phyloP scores from a whole-genome alignment of 2,888 invertebrate genomes.

The Galeruca laticollis region DNA sequence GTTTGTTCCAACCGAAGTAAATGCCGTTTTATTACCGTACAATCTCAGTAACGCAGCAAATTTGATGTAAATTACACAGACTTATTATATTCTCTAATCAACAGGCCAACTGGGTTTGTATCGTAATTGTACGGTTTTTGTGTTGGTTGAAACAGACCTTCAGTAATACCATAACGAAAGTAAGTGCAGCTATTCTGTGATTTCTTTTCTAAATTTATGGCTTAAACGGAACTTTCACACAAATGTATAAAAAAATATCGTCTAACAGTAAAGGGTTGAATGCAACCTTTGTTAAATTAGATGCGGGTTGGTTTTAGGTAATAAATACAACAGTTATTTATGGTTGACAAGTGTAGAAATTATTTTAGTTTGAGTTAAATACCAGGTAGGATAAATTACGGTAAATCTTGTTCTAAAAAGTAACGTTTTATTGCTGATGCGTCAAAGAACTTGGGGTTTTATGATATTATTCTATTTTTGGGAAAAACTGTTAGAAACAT shows the following conservation, averaged over 20 bases:
- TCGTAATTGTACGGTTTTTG: too few relatives aligned
- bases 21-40: too few relatives aligned
- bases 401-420: background rate
- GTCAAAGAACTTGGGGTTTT: too few relatives aligned
- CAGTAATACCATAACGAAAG: conserved; percentile 26
- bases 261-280: background rate
- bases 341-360: background rate
- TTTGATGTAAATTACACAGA: too few relatives aligned
- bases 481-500: background rate
- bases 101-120: too few relatives aligned
- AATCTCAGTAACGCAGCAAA: too few relatives aligned
- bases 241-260: background rate
- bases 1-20: too few relatives aligned
- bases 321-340: conserved; percentile 1
- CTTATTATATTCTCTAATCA: too few relatives aligned
- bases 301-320: background rate
- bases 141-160: too few relatives aligned
- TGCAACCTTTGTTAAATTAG: background rate
- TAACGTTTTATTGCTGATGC: too few relatives aligned
- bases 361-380: background rate
- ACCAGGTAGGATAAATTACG: background rate
- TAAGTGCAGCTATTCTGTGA: background rate
- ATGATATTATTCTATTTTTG: too few relatives aligned
- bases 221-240: background rate
- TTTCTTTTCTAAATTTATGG: conserved; percentile 5